These are phyloP conservation scores for Caenorhabditis panamensis DNA, from an alignment of 2,888 invertebrate species.

Conservation along the genomic window DNA sequence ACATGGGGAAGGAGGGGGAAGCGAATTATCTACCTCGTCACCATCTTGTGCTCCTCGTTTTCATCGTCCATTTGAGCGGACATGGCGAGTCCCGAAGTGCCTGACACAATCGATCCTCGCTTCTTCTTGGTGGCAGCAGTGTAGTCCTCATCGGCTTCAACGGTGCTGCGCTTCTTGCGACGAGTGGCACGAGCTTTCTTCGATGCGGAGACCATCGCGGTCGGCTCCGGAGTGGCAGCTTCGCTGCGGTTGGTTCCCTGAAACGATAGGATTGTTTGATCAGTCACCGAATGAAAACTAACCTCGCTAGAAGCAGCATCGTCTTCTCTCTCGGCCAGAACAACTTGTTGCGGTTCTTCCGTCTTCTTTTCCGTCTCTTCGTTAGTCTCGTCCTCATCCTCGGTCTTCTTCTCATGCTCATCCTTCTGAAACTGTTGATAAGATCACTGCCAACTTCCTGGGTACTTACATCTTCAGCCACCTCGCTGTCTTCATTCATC, in stretches of 20 bases:
- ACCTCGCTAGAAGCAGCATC: conserved; percentile 62
- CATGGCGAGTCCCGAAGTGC: conserved; percentile 15
- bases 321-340: conserved; percentile 44
- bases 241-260: conserved; percentile 56
- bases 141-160: conserved; percentile 24
- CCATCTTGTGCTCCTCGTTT: conserved; percentile 59
- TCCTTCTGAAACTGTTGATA: conserved; percentile 49
- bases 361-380: conserved; percentile 39
- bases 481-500: conserved; percentile 34
- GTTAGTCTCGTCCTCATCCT: conserved; percentile 56
- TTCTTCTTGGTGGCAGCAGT: conserved; percentile 32
- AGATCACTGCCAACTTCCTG: no score
- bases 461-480: conserved; percentile 45
- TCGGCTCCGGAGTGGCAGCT: conserved; percentile 55
- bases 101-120: conserved; percentile 31
- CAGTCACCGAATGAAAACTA: background rate
- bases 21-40: conserved; percentile 46
- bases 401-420: conserved; percentile 59
- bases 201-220: conserved; percentile 25
- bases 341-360: conserved; percentile 12
- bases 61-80: conserved; percentile 22
- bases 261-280: background rate
- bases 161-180: conserved; percentile 41
- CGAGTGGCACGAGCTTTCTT: conserved; percentile 43
- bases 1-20: background rate